Evolutionary conservation across 2,797 vertebrate genomes (phyloP).

Genomic region (Sebastes minor): DNA sequence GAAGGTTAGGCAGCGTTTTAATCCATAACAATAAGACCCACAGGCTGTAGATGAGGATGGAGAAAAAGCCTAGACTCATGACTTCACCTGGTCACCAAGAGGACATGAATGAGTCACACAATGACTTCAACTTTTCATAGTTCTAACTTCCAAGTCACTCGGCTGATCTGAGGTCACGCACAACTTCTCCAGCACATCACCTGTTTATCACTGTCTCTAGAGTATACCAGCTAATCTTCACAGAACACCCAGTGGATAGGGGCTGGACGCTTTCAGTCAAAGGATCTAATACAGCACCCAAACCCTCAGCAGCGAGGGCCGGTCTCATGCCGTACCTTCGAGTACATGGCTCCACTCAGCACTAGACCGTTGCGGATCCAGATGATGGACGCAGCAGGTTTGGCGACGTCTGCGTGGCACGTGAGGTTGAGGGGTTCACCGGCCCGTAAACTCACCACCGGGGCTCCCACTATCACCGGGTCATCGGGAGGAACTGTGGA

Average conservation of each 20-base stretch:
- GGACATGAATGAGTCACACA: too few species aligned
- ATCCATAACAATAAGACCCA: too few species aligned
- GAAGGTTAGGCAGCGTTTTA: too few species aligned
- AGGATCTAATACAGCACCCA: neutral
- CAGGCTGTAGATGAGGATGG: too few species aligned
- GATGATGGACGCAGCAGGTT: constrained; percentile 90
- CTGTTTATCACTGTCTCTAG: neutral
- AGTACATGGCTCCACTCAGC: constrained; percentile 90
- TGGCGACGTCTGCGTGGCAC: constrained; percentile 91
- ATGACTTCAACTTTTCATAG: too few species aligned
- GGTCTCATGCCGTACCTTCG: constrained; percentile 81
- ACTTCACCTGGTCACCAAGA: too few species aligned
- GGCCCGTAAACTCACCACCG: constrained; percentile 88
- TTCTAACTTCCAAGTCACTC: too few species aligned
- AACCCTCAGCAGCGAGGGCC: neutral
- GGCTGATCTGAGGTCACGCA: neutral
- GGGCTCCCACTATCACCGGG: constrained; percentile 88
- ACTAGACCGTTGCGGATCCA: constrained; percentile 90
- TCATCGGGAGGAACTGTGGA: constrained; percentile 89
- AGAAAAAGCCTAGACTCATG: too few species aligned
- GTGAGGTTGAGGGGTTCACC: constrained; percentile 92
- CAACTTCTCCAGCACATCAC: neutral
- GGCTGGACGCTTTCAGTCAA: neutral
- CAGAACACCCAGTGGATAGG: neutral
- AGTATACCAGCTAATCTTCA: neutral